A percentile compares a stretch with the other conserved stretches of the same genome.
Evolutionary conservation across 1,140 invertebrate species (phyloP).

Genomic region (Laupala kohalensis): DNA sequence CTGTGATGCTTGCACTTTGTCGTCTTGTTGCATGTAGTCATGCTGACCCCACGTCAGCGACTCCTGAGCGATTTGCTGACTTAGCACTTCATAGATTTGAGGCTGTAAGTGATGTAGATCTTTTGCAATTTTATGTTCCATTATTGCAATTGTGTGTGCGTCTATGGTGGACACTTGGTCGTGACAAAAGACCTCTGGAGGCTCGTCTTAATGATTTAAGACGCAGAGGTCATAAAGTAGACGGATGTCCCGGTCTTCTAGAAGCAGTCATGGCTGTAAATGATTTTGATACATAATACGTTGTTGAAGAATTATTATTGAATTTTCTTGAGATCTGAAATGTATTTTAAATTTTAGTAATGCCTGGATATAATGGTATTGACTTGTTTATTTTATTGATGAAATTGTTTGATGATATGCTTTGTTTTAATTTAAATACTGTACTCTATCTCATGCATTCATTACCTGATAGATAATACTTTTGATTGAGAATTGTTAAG

Average conservation of each 20-base stretch:
- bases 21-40: slow-evolving; percentile 48
- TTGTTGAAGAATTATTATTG: no score
- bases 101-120: slow-evolving; percentile 47
- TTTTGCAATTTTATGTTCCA: slow-evolving; percentile 51
- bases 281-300: neutral
- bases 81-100: slow-evolving; percentile 50
- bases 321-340: no score
- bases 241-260: slow-evolving; percentile 37
- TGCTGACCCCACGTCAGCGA: slow-evolving; percentile 33
- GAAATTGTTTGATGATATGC: no score
- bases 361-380: no score
- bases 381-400: no score
- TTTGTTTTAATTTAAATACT: no score
- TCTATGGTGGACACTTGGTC: slow-evolving; percentile 49
- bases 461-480: no score
- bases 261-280: slow-evolving; percentile 21
- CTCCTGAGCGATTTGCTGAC: slow-evolving; percentile 52
- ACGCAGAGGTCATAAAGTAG: slow-evolving; percentile 43
- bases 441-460: no score
- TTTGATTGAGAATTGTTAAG: no score
- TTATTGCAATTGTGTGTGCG: slow-evolving; percentile 50
- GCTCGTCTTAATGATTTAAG: slow-evolving; percentile 41
- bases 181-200: slow-evolving; percentile 44
- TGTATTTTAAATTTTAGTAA: no score
- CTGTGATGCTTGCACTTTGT: slow-evolving; percentile 55